These are phyloP conservation scores for Octonoba sinensis DNA, from an alignment of 2,888 invertebrate species.

Conservation along the genomic window DNA sequence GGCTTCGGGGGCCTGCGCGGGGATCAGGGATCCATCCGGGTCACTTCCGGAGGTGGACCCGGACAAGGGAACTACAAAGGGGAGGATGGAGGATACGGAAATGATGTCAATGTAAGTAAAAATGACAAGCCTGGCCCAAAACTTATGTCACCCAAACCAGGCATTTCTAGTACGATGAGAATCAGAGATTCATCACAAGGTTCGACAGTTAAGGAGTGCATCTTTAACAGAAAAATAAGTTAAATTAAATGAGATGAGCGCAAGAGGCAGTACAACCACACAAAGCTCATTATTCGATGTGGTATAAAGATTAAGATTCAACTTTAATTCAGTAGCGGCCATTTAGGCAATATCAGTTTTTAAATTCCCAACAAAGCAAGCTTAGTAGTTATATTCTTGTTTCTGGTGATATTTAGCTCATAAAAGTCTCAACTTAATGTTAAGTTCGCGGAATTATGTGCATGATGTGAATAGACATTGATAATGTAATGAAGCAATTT, in stretches of 20 bases:
- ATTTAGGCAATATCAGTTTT: no score
- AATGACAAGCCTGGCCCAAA: background rate
- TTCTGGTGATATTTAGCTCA: no score
- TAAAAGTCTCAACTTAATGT: no score
- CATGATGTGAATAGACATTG: no score
- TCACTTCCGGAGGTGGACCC: constrained; percentile 45
- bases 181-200: background rate
- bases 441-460: no score
- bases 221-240: background rate
- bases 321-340: no score
- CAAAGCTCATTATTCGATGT: background rate
- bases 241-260: background rate
- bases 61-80: constrained; percentile 63
- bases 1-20: constrained; percentile 43
- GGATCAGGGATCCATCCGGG: constrained; percentile 31
- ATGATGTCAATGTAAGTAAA: constrained; percentile 50
- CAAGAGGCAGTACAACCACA: background rate
- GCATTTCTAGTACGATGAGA: background rate
- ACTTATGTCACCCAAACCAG: constrained; percentile 22
- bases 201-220: background rate
- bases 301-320: no score
- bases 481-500: background rate
- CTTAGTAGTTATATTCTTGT: background rate
- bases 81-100: constrained; percentile 56
- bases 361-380: background rate